These are phyloP conservation scores for Tadarida brasiliensis DNA, from an alignment of 2,797 vertebrate species.

Conservation along the genomic window DNA sequence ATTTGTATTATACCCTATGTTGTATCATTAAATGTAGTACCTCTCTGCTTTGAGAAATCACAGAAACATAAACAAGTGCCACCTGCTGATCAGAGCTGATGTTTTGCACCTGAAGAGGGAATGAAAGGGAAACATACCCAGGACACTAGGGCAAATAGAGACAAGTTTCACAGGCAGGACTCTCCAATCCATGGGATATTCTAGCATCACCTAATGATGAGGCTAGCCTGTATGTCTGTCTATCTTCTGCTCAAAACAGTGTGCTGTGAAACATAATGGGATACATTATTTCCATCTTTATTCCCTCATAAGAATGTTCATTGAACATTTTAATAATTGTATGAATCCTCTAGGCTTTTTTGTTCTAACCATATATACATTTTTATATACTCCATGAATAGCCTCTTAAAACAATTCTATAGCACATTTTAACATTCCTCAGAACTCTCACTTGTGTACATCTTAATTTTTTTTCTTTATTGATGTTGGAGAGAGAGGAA, in stretches of 20 bases:
- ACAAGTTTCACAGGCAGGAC: background rate
- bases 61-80: too few species aligned
- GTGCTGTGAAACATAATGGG: background rate
- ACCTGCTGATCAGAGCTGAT: background rate
- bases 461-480: background rate
- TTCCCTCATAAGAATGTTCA: background rate
- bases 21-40: background rate
- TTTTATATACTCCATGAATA: background rate
- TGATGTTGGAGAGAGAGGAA: too few species aligned
- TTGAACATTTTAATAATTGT: background rate
- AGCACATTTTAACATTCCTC: background rate
- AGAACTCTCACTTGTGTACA: background rate
- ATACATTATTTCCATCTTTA: background rate
- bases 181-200: background rate
- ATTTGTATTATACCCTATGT: background rate
- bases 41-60: too few species aligned
- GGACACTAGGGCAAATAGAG: background rate
- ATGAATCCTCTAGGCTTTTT: background rate
- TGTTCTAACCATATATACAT: background rate
- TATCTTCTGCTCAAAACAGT: background rate
- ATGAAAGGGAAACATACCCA: background rate
- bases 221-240: background rate
- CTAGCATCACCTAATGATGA: background rate
- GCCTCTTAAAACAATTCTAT: background rate
- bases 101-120: background rate